Percentiles rank a stretch among this genome's conserved stretches.
phyloP scores from a whole-genome alignment of 2,113 vertebrate genomes.

The Cyanoramphus novaezelandiae region DNA sequence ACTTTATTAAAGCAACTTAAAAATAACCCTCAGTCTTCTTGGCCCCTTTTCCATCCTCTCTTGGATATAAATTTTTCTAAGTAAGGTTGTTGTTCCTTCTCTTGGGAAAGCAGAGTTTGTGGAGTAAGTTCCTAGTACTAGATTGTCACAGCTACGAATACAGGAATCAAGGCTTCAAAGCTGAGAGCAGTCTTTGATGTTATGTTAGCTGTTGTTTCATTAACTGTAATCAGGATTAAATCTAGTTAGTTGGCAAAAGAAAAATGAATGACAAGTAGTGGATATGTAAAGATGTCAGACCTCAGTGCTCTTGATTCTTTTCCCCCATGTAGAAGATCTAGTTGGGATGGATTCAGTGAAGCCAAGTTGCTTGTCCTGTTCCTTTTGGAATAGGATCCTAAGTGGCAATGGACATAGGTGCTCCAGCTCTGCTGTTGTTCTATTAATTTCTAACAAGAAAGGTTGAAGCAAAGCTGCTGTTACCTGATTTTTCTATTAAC shows the following conservation, averaged over 20 bases:
- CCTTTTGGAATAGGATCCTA: background rate
- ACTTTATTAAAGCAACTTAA: background rate
- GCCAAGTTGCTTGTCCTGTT: background rate
- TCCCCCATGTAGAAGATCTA: rapidly evolving
- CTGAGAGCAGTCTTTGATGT: slow-evolving; percentile 11
- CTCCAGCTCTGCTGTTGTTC: background rate
- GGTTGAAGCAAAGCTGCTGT: background rate
- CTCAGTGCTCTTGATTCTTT: background rate
- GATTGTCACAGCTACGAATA: background rate
- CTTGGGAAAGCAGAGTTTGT: background rate
- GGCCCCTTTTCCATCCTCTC: background rate
- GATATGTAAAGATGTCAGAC: background rate
- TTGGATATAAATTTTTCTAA: background rate
- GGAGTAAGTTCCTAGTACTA: background rate
- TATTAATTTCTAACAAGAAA: background rate
- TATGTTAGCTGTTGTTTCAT: background rate
- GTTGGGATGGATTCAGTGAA: background rate
- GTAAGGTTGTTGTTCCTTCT: background rate
- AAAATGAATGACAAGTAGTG: background rate
- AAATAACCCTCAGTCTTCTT: background rate
- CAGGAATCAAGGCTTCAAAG: background rate
- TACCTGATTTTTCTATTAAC: background rate
- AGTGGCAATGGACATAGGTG: background rate
- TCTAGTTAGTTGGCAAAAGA: background rate
- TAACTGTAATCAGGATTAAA: background rate